Conservation (phyloP, 1,140 invertebrate genomes). For the Dendrolimus kikuchii region DNA sequence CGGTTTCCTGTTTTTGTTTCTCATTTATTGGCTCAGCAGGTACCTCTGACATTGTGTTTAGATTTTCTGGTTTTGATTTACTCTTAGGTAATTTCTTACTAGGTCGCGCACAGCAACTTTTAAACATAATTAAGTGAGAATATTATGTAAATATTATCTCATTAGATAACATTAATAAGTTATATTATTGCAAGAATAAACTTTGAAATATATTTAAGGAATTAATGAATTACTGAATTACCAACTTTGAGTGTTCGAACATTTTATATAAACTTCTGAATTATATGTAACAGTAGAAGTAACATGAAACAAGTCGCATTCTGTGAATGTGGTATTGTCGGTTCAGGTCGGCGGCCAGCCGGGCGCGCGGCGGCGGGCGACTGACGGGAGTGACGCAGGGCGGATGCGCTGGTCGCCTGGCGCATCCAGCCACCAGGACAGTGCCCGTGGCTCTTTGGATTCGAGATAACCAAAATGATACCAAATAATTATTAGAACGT, state of each 20-base stretch:
- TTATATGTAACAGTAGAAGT: too few species aligned
- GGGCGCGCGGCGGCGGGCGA: constrained; percentile 64
- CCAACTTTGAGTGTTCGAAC: too few species aligned
- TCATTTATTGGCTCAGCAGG: constrained; percentile 8
- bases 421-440: constrained; percentile 50
- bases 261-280: too few species aligned
- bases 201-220: constrained; percentile 29
- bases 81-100: constrained; percentile 65
- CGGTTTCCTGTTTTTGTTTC: constrained; percentile 9
- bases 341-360: constrained; percentile 56
- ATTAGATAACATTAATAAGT: constrained; percentile 21
- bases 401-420: constrained; percentile 63
- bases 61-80: constrained; percentile 54
- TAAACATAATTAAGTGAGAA: constrained; percentile 60
- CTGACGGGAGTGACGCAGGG: constrained; percentile 64
- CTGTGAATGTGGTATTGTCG: constrained; percentile 21
- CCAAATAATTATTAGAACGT: background rate
- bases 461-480: constrained; percentile 17
- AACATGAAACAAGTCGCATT: constrained; percentile 13
- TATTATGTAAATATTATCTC: constrained; percentile 11
- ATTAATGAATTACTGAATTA: constrained; percentile 21
- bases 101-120: constrained; percentile 69
- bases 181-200: constrained; percentile 24
- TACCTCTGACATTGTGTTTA: constrained; percentile 27
- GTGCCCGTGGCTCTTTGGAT: constrained; percentile 26